phyloP scores from a whole-genome alignment of 1,140 invertebrate species.

The Cephus cinctus region DNA sequence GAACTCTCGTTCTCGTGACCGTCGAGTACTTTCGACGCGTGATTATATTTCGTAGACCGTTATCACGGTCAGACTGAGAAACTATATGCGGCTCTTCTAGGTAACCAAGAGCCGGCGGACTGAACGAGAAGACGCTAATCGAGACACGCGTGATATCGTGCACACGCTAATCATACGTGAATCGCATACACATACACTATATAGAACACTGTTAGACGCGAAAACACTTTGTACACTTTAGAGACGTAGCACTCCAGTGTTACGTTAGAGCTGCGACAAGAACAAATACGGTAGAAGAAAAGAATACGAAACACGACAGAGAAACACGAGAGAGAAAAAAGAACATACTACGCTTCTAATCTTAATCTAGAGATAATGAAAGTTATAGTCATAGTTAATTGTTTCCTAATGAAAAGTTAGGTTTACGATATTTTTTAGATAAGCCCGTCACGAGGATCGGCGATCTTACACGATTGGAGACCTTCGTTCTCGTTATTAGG shows the following conservation, averaged over 20 bases:
- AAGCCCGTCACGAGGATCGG: conserved; percentile 6
- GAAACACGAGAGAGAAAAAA: conserved; percentile 25
- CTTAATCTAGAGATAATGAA: conserved; percentile 47
- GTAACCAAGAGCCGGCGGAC: conserved; percentile 17
- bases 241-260: no score
- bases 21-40: no score
- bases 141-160: no score
- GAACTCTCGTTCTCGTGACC: no score
- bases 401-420: conserved; percentile 39
- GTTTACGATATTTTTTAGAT: conserved; percentile 40
- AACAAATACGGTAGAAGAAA: conserved; percentile 5
- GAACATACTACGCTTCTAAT: conserved; percentile 48
- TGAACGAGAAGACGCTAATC: conserved; percentile 38
- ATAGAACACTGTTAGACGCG: no score
- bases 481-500: background rate
- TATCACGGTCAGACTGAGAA: no score
- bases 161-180: no score
- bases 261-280: no score
- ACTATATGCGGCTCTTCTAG: conserved; percentile 24
- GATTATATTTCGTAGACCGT: no score
- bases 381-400: conserved; percentile 43
- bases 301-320: background rate
- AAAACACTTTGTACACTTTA: no score
- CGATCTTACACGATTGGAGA: background rate
- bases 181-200: no score